Base-by-base conservation (phyloP, 1,140 invertebrate species). In the Trinorchestia longiramus region DNA sequence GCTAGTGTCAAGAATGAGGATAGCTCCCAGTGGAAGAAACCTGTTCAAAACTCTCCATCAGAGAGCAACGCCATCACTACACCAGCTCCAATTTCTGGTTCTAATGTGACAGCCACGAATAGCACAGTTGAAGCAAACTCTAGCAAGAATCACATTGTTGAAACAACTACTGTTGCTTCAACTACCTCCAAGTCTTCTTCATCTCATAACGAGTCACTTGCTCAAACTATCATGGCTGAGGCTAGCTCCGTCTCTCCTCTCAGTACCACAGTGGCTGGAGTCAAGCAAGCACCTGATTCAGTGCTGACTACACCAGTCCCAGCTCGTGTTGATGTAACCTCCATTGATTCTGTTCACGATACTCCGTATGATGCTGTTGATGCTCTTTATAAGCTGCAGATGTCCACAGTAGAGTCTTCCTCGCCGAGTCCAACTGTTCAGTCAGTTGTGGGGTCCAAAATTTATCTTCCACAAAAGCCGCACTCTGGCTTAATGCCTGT, bases 1-100 rank as follows among this genome's bases (percentile, higher is more conserved):
- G 97, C 96, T 40, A 96, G 90, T 96, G 87, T 96, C 40, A 94
- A 44, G 19, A 47, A 94, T 45, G 43, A 88, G 43, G 95, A 96
- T 17, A 44, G 44, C 42, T 96, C 95, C 19, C 62, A 96, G n/a
- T 96, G 95, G 95, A 96, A 96, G 53, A 96, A 91, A 45, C 95
- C 95, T 11, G 92, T 45, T 3, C 43, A 6, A 94, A 43, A 40
- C 47, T 43, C 44, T 17, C 43, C 43, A 0, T 8, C 92, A 42
- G 28, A 41, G n/a, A 43, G 36, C 40, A 40, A 43, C 44, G 0
- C 92, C 11, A n/a, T 45, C 11, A 45, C 92, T 43, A 42, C 88
- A 17, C 11, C 28, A 17, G 88, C 88, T 91, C 88, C 88, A 11
- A 43, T 44, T 23, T 0, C 41, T 42, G 88, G 41, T 6, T 28